These are phyloP conservation scores for Uromys caudimaculatus DNA, from an alignment of 2,797 vertebrate genomes.

Conservation along the genomic window DNA sequence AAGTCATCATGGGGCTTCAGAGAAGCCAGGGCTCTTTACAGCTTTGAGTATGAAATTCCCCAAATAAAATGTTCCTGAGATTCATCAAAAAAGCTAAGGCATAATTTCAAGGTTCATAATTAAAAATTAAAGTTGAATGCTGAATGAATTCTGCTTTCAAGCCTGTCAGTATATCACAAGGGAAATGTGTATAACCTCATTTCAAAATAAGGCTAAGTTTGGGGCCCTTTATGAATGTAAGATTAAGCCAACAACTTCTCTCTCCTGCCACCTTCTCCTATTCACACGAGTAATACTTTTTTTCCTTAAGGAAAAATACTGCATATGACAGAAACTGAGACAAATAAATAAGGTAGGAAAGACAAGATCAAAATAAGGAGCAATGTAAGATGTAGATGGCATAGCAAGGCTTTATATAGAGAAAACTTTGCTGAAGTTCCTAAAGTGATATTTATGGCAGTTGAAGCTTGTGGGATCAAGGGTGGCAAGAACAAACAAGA, in stretches of 20 bases:
- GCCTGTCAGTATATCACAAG: constrained; percentile 16
- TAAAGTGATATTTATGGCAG: not conserved
- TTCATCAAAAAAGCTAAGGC: constrained; percentile 43
- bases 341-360: not conserved
- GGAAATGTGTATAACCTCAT: constrained; percentile 63
- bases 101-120: constrained; percentile 61
- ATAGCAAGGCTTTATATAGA: not conserved
- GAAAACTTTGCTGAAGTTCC: constrained; percentile 1
- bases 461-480: not conserved
- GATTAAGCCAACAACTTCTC: not conserved
- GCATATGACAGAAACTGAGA: not conserved
- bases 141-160: constrained; percentile 55
- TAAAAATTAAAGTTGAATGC: constrained; percentile 67
- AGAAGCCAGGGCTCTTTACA: not conserved
- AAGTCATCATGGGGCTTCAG: not conserved
- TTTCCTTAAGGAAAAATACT: not conserved
- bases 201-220: constrained; percentile 64
- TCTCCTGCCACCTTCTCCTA: not conserved
- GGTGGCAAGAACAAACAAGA: not conserved
- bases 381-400: not conserved
- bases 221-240: constrained; percentile 45
- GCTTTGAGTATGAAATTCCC: constrained; percentile 4
- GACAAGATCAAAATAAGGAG: not conserved
- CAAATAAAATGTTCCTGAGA: constrained; percentile 43
- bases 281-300: not conserved